Conservation (phyloP, 2,888 invertebrate genomes). For the Chrysina gloriosa region DNA sequence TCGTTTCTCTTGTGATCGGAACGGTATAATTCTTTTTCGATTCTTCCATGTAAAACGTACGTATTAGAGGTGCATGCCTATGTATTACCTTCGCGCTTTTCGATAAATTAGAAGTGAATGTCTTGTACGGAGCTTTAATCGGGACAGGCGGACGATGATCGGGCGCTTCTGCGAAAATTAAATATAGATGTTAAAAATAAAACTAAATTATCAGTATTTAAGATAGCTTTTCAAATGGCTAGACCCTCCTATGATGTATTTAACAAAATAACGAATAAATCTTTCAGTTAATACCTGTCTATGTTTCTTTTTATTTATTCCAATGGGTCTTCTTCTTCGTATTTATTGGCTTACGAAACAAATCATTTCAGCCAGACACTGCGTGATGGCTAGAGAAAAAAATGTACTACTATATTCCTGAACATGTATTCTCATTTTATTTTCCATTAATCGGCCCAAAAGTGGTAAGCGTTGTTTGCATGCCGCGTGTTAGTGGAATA, state of each 20-base stretch:
- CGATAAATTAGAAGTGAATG: neutral
- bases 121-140: constrained; percentile 33
- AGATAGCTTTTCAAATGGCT: constrained; percentile 66
- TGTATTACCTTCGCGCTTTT: neutral
- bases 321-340: no score
- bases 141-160: neutral
- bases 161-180: constrained; percentile 21
- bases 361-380: no score
- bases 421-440: no score
- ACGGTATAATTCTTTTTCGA: no score
- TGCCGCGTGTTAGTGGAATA: no score
- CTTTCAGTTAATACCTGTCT: constrained; percentile 42
- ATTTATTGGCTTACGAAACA: no score
- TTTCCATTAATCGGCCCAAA: no score
- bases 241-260: constrained; percentile 66
- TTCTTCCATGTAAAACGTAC: no score
- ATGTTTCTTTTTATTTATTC: neutral
- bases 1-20: no score
- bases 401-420: no score
- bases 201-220: constrained; percentile 67
- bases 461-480: no score
- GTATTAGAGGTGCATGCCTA: neutral
- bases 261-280: constrained; percentile 61
- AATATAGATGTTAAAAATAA: constrained; percentile 56
- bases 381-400: no score